Evolutionary conservation across 2,113 vertebrate genomes (phyloP).

Genomic region (Corvus moneduloides): DNA sequence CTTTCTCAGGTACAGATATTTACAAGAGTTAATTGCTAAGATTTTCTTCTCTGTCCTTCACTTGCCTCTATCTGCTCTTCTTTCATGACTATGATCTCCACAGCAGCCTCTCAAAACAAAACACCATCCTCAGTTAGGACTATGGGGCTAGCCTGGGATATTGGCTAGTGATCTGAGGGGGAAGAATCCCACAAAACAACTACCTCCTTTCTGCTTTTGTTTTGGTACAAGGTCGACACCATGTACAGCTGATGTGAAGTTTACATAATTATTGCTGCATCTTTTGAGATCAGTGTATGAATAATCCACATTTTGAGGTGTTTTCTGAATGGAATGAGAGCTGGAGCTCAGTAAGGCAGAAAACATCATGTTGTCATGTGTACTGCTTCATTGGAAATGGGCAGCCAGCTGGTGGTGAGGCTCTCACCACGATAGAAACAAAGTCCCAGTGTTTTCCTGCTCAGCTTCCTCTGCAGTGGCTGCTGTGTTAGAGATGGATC

Average conservation of each 20-base stretch:
- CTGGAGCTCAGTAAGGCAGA: not conserved
- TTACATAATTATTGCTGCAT: not conserved
- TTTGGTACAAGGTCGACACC: not conserved
- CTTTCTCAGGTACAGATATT: not conserved
- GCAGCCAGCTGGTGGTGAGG: not conserved
- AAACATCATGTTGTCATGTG: not conserved
- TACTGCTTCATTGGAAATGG: not conserved
- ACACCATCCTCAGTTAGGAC: not conserved
- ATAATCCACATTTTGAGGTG: not conserved
- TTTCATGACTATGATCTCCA: not conserved
- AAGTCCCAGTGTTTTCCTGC: not conserved
- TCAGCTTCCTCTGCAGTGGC: not conserved
- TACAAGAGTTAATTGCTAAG: not conserved
- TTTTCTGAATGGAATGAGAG: not conserved
- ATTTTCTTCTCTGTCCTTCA: not conserved
- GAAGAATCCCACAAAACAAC: not conserved
- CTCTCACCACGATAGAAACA: rapidly evolving
- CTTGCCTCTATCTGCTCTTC: not conserved
- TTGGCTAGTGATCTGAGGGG: not conserved
- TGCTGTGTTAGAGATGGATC: not conserved
- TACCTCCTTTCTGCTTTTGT: not conserved
- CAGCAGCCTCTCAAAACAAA: not conserved
- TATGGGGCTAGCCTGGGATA: not conserved
- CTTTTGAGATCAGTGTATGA: not conserved
- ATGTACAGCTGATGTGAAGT: not conserved